A percentile compares a stretch with the other conserved stretches of the same genome.
Evolutionary conservation across 2,888 invertebrate species (phyloP).

Genomic region (Parthenolecanium corni): DNA sequence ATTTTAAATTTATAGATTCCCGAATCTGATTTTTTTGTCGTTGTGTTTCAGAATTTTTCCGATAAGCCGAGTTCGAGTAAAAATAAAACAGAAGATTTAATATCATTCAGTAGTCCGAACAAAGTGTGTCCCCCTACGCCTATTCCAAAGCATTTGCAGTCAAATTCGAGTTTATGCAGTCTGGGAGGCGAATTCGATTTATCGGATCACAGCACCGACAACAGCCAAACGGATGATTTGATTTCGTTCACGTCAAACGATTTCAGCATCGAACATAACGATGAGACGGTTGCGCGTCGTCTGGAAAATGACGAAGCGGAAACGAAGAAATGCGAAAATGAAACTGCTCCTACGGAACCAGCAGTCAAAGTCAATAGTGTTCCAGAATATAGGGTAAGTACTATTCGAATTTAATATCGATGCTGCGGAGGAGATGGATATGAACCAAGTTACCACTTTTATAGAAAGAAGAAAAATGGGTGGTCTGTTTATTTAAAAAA

Average conservation of each 20-base stretch:
- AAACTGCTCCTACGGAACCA: background rate
- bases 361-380: background rate
- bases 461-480: too few relatives aligned
- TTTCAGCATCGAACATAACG: background rate
- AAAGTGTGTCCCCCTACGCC: slow-evolving; percentile 3
- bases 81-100: slow-evolving; percentile 14
- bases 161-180: background rate
- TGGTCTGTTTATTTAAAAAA: too few relatives aligned
- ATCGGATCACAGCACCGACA: slow-evolving; percentile 18
- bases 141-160: background rate
- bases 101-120: slow-evolving; percentile 5
- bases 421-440: background rate
- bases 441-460: too few relatives aligned
- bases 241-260: slow-evolving; percentile 11
- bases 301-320: too few relatives aligned
- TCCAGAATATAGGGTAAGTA: slow-evolving; percentile 13
- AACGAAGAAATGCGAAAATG: background rate
- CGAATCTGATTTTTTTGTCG: too few relatives aligned
- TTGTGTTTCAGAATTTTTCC: slow-evolving; percentile 1
- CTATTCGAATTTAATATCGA: background rate
- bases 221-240: slow-evolving; percentile 12
- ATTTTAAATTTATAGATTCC: too few relatives aligned
- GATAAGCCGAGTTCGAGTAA: background rate
- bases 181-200: slow-evolving; percentile 8
- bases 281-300: background rate